Evolutionary conservation across 2,113 vertebrate genomes (phyloP).

Genomic region (Archocentrus centrarchus): DNA sequence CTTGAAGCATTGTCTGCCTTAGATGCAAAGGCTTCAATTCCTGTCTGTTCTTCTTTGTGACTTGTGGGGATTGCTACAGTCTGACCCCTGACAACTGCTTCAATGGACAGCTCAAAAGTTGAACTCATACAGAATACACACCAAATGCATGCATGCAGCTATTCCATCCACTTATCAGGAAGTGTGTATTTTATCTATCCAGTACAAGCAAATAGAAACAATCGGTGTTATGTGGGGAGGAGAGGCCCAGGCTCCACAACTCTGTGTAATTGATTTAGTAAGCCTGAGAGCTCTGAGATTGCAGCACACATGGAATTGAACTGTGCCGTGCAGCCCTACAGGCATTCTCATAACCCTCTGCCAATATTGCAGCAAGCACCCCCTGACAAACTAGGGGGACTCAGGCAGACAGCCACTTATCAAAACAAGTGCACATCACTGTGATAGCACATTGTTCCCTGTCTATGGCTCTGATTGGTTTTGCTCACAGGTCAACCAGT

Average conservation of each 20-base stretch:
- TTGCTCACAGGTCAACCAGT: conserved; percentile 56
- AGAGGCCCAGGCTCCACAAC: conserved; percentile 50
- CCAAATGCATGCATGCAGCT: conserved; percentile 9
- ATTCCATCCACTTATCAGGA: conserved; percentile 25
- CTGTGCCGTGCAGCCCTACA: conserved; percentile 52
- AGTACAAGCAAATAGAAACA: conserved; percentile 43
- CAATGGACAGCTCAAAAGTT: conserved; percentile 22
- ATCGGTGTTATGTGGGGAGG: conserved; percentile 44
- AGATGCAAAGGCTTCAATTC: conserved; percentile 25
- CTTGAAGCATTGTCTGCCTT: conserved; percentile 47
- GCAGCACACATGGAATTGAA: conserved; percentile 64
- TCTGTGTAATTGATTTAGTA: conserved; percentile 79
- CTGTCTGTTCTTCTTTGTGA: conserved; percentile 18
- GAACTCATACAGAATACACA: conserved; percentile 15
- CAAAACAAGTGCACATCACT: conserved; percentile 61
- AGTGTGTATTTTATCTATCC: conserved; percentile 33
- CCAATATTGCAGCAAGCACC: conserved; percentile 66
- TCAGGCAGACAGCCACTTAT: conserved; percentile 56
- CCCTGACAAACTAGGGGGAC: conserved; percentile 53
- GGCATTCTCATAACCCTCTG: conserved; percentile 71
- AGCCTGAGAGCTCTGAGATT: conserved; percentile 73
- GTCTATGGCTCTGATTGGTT: conserved; percentile 60
- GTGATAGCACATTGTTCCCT: conserved; percentile 56
- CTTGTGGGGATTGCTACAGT: conserved; percentile 18
- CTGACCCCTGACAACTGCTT: conserved; percentile 21